Percentiles rank a stretch among this genome's conserved stretches.
These are phyloP conservation scores for Enoplosus armatus DNA, from an alignment of 2,797 vertebrate genomes.

Conservation along the genomic window DNA sequence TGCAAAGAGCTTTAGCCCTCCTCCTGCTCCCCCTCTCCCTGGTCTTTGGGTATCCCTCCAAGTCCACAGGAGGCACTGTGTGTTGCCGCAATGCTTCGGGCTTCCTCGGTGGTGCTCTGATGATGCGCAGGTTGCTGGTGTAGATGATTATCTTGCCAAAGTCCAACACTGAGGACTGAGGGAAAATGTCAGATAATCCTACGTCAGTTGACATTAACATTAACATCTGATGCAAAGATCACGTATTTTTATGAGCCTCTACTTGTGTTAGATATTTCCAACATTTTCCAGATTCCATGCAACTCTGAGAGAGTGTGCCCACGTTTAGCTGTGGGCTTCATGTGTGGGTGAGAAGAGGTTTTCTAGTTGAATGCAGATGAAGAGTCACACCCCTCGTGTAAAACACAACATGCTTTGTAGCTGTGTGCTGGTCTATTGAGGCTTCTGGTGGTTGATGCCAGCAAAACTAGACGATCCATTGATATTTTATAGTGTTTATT, in stretches of 20 bases:
- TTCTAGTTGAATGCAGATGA: constrained; percentile 27
- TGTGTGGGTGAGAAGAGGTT: constrained; percentile 32
- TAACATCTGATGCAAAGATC: neutral
- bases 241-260: neutral
- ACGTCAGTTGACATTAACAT: neutral
- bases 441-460: constrained; percentile 9
- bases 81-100: constrained; percentile 79
- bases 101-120: constrained; percentile 89
- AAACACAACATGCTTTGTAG: constrained; percentile 31
- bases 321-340: constrained; percentile 16
- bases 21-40: constrained; percentile 70
- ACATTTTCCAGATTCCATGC: neutral
- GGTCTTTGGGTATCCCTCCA: constrained; percentile 79
- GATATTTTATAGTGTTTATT: neutral
- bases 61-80: constrained; percentile 49
- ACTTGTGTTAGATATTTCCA: neutral
- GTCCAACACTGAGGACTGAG: constrained; percentile 89
- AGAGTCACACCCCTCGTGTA: constrained; percentile 11
- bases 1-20: constrained; percentile 47
- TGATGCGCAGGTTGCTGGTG: constrained; percentile 96
- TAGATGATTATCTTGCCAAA: constrained; percentile 99
- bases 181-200: constrained; percentile 1
- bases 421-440: constrained; percentile 2
- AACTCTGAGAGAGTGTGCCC: neutral
- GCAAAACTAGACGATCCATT: neutral